Conservation (phyloP, 2,888 invertebrate genomes). For the Taphrorychus bicolor region DNA sequence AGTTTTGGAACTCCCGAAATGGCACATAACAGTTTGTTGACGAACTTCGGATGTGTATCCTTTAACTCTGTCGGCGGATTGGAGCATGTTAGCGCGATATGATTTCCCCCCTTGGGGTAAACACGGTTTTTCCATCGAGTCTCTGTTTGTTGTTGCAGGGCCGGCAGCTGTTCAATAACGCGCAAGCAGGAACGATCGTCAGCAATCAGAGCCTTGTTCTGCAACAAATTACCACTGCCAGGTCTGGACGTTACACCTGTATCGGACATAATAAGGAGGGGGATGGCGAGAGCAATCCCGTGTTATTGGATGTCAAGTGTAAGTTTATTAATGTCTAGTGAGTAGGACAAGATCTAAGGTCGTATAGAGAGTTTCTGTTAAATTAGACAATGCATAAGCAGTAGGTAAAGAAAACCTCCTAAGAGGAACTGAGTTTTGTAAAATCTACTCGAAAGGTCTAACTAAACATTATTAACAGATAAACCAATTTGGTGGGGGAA, state of each 20-base stretch:
- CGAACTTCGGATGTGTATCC: conserved; percentile 75
- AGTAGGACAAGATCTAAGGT: neutral
- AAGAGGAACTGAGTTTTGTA: too few relatives aligned
- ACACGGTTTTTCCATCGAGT: neutral
- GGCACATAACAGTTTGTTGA: conserved; percentile 40
- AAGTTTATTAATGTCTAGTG: conserved; percentile 59
- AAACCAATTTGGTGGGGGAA: too few relatives aligned
- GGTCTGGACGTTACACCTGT: conserved; percentile 86
- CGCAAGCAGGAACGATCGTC: conserved; percentile 80
- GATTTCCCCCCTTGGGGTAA: conserved; percentile 1
- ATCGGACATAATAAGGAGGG: conserved; percentile 88
- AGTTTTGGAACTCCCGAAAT: conserved; percentile 35
- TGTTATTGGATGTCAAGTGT: conserved; percentile 87
- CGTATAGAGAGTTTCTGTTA: too few relatives aligned
- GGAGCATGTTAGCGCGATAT: conserved; percentile 2
- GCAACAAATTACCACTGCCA: conserved; percentile 78
- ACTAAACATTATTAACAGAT: too few relatives aligned
- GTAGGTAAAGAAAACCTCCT: too few relatives aligned
- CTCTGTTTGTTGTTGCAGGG: conserved; percentile 63
- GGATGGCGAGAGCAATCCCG: conserved; percentile 85
- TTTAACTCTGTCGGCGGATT: conserved; percentile 66
- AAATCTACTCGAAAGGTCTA: too few relatives aligned
- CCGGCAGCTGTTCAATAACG: conserved; percentile 79
- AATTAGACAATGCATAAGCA: too few relatives aligned
- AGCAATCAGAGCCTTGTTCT: conserved; percentile 91